Conservation (phyloP, 2,797 vertebrate genomes). For the Sebastes diaconus region DNA sequence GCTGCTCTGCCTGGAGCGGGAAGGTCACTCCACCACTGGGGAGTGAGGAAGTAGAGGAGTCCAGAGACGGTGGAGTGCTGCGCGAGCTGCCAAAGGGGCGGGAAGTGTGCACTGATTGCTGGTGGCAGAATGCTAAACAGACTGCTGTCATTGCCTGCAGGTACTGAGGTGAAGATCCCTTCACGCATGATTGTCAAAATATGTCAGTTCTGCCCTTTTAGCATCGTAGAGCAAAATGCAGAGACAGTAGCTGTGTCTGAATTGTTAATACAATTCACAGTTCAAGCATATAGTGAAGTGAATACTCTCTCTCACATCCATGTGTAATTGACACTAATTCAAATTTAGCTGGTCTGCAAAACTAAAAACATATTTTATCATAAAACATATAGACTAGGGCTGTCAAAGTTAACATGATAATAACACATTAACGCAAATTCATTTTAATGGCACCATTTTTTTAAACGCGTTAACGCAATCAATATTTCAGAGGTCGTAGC, state of each 20-base stretch:
- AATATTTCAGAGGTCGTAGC: too few relatives aligned
- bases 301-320: not conserved
- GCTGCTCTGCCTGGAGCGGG: not conserved
- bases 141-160: not conserved
- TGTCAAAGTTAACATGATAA: too few relatives aligned
- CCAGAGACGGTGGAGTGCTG: not conserved
- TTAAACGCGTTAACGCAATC: too few relatives aligned
- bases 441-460: too few relatives aligned
- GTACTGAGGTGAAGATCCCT: not conserved
- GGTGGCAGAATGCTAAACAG: not conserved
- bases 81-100: not conserved
- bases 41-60: not conserved
- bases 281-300: not conserved
- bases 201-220: not conserved
- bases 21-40: slow-evolving; percentile 27
- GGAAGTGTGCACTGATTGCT: not conserved
- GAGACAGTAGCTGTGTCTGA: not conserved
- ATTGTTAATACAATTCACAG: not conserved
- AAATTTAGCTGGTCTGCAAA: not conserved
- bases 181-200: not conserved
- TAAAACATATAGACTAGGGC: not conserved
- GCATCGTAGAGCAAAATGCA: not conserved
- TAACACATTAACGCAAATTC: too few relatives aligned
- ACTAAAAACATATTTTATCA: not conserved
- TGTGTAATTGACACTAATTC: not conserved